These are phyloP conservation scores for Sebastes ruberrimus DNA, from an alignment of 2,797 vertebrate genomes.

Conservation along the genomic window DNA sequence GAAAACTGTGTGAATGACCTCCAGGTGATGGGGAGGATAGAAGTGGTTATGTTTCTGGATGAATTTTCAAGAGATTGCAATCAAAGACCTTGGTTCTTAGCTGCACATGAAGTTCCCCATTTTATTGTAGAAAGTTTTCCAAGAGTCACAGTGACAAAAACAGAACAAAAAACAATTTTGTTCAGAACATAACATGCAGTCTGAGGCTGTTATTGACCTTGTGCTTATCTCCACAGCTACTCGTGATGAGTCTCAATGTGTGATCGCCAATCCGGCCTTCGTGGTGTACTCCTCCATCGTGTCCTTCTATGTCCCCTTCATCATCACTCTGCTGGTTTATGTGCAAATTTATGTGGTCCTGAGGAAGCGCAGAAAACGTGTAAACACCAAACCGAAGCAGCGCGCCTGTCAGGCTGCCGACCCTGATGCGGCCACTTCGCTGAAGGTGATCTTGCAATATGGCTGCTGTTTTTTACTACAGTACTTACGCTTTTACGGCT, in stretches of 20 bases:
- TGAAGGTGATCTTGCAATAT: constrained; percentile 86
- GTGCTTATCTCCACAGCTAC: constrained; percentile 85
- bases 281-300: constrained; percentile 98
- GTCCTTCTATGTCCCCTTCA: constrained; percentile 99
- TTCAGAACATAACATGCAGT: neutral
- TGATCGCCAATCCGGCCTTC: constrained; percentile 96
- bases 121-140: neutral
- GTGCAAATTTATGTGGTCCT: constrained; percentile 98
- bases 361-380: constrained; percentile 92
- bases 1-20: constrained; percentile 10
- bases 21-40: neutral
- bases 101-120: neutral
- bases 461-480: neutral
- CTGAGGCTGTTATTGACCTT: constrained; percentile 9
- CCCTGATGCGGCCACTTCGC: constrained; percentile 75
- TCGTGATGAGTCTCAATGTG: constrained; percentile 88
- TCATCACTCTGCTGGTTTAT: constrained; percentile 97
- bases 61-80: constrained; percentile 1
- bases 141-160: neutral
- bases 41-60: constrained; percentile 2
- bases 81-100: neutral
- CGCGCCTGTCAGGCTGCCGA: constrained; percentile 79
- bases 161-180: neutral
- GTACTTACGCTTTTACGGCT: neutral
- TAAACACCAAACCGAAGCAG: constrained; percentile 95